Base-by-base conservation (phyloP, 1,140 invertebrate genomes). In the Drosophila murphyi region DNA sequence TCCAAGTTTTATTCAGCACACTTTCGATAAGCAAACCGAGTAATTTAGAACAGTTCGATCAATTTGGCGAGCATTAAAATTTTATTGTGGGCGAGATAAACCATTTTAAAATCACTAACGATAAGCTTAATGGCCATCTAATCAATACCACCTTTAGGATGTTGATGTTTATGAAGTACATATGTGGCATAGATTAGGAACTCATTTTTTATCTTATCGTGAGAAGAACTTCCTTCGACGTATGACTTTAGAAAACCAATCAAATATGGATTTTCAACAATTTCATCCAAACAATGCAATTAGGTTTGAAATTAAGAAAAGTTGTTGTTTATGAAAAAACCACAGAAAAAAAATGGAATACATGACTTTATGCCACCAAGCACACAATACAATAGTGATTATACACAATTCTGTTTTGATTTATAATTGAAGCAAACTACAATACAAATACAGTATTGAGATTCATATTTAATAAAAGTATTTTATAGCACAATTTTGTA, bases 191-290 rank as follows among this genome's bases (percentile, higher is more conserved):
- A 12, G 32, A n/a, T 34, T 37, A 35, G 34, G 32, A 47, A 57
- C 45, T 7, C 4, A 28, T 8, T 59, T 39, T 12, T 32, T 48
- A 67, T 67, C 64, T 57, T 67, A 57, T 67, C 32, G 64, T 67
- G 34, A 67, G 45, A 39, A 59, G 3, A 48, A 48, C 10, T 20
- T 6, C 3, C 10, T 6, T 43, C 2, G 2, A 41, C 10, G 10
- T 41, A n/a, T 10, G 8, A 3, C 10, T 41, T 41, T n/a, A 41
- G 3, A n/a, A 3, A 41, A 0, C 2, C 10, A 41, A 41, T 8
- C 39, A 3, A 10, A 41, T 43, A 4, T 43, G 10, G 3, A 2
- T 43, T 39, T 10, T 43, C 39, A 41, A 41, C 10, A 10, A 41
- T 20, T 20, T 20, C 20, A 20, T 20, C 20, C 20, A 41, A 41